Base-by-base conservation (phyloP, 1,140 invertebrate species). In the Drosophila pallidifrons region DNA sequence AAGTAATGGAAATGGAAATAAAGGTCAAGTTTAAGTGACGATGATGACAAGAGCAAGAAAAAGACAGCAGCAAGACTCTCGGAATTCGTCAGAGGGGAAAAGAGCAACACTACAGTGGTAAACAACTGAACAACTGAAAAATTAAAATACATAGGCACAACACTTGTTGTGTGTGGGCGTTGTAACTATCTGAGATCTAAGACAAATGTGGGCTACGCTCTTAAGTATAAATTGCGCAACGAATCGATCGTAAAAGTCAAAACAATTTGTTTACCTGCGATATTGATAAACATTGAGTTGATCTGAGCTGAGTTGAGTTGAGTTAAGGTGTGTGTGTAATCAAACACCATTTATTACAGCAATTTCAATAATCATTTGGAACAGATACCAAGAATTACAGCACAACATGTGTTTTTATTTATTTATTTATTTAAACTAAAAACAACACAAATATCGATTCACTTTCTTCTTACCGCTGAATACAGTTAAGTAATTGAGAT, bases 1-100 rank as follows among this genome's bases (percentile, higher is more conserved):
- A 80, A 87, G 77, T 70, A 83, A 83, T 79, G 20, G 20, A 88
- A 77, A 83, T 68, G 83, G 41, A 87, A 72, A 88, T 88, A 87
- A 82, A 87, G 83, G 83, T 87, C 83, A 87, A 87, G 83, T 82
- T 87, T 80, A 87, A 87, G 83, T 80, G 83, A 82, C 51, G 47
- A 61, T 75, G 80, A 70, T 49, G 74, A 65, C 65, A 43, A 35
- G n/a, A 41, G 38, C 16, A 41, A 61, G 43, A 68, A 15, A 49
- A 49, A 69, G 13, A 61, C 13, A 64, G 51, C 7, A 52, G 7
- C 6, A 16, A 30, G 8, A 43, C 7, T 15, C 5, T 20, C 25
- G 11, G 49, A 38, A 38, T 32, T 32, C 7, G 30, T 8, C 13
- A 10, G 41, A 35, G 15, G 28, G 13, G 47, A 43, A 32, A 15